phyloP scores from a whole-genome alignment of 2,888 invertebrate species.

The Drosophila tanythrix region DNA sequence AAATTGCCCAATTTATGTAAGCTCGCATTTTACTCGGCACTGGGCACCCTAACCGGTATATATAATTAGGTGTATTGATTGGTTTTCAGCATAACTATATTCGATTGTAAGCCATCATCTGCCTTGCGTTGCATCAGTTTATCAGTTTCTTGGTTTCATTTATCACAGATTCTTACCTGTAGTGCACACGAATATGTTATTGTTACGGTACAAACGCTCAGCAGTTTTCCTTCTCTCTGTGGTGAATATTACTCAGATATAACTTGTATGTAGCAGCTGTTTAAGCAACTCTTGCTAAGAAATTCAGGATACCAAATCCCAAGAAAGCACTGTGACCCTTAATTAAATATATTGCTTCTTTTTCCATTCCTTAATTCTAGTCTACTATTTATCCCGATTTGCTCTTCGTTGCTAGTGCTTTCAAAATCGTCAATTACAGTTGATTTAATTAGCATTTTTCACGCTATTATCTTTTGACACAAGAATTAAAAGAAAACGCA shows the following conservation, averaged over 20 bases:
- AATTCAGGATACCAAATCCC: neutral
- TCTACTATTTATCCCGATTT: neutral
- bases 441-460: constrained; percentile 3
- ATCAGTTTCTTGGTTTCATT: neutral
- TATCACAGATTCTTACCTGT: neutral
- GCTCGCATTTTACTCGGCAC: neutral
- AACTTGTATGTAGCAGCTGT: neutral
- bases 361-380: neutral
- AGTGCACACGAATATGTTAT: neutral
- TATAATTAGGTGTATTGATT: neutral
- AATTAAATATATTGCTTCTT: constrained; percentile 9
- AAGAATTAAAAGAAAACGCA: no score
- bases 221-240: neutral
- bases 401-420: neutral
- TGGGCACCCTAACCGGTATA: neutral
- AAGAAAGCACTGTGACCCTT: neutral
- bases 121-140: neutral
- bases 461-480: neutral
- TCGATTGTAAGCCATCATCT: neutral
- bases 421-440: neutral
- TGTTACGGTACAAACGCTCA: neutral
- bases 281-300: neutral
- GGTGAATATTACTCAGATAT: neutral
- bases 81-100: neutral
- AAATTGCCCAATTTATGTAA: neutral